Base-by-base conservation (phyloP, 2,797 vertebrate genomes). In the Eremophila alpestris region DNA sequence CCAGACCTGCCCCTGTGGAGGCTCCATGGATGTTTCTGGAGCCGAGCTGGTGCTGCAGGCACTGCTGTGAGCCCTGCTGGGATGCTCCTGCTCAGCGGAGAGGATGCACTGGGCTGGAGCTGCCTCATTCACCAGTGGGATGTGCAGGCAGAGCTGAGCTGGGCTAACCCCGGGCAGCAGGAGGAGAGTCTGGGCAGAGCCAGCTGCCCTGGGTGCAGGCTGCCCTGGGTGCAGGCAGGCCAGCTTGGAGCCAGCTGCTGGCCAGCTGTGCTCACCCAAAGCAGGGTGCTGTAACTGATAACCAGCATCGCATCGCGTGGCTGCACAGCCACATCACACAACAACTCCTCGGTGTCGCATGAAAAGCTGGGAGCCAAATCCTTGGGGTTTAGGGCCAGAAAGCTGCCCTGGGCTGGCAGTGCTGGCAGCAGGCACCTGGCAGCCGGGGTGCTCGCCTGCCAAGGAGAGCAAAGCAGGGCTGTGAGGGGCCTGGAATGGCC, bases 261-360 rank as follows among this genome's bases (percentile, higher is more conserved):
- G 46, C 75, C 92, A 92, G 92, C 80, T 77, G 92, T 55, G 86
- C 80, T 65, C 0, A 0, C 68, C 87, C 74, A 18, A 49, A 83
- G 41, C 76, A 22, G 65, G 36, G 69, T 20, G 23, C 58, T 1
- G 3, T 23, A 2, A 13, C 51, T 6, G 55, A 54, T 32, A n/a
- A 58, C 36, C 0, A 0, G 21, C 86, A 11, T 34, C 0, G 0
- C 26, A 4, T 23, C 0, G 2, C 3, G 22, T 0, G 5, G 3
- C 32, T 55, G 24, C 29, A 0, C 9, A 12, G 27, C 27, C 41
- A 9, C 16, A 7, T 10, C 60, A 1, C 9, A 36, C 67, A 77
- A 2, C 49, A 36, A 1, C 29, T 34, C 20, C 36, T 77, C 0
- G 0, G 63, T 11, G 30, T 5, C 23, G 46, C 12, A 10, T 0